Base-by-base conservation (phyloP, 2,797 vertebrate species). In the Sebastiscus albofasciatus region DNA sequence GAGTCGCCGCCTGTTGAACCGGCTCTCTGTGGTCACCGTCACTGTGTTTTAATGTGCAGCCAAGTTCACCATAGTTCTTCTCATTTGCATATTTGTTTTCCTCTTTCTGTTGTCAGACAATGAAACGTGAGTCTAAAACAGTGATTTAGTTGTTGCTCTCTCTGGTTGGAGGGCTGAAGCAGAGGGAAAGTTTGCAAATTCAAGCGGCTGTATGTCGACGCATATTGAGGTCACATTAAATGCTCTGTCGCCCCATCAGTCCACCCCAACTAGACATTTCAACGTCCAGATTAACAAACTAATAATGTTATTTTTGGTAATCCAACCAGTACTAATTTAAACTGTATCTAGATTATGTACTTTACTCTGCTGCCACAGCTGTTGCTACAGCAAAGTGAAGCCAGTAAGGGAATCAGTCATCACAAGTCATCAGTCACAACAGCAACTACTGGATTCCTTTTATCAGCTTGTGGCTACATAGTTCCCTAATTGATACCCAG, bases 401-500 rank as follows among this genome's bases (percentile, higher is more conserved):
- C 68, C 27, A 69, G 58, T 60, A 61, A 65, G 80, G 71, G 66
- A 49, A 80, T 42, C 42, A 58, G 60, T 75, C 69, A 79, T 72
- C 69, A 77, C 56, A 81, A 58, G 64, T 83, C 75, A 85, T 4
- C 26, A 33, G 72, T 75, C 66, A 67, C 56, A 71, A 2, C 36
- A 79, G 12, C 58, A 77, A 46, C 4, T 31, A 76, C 66, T 75
- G 62, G 29, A 69, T 82, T 82, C 62, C 22, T 81, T 76, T 77
- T 72, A 82, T 80, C 71, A 78, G 72, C 42, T 62, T 65, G 55
- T 1, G 59, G 68, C 36, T 20, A 27, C 59, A 56, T 22, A 36
- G 46, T 78, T 60, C 31, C 70, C 70, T 34, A 69, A 82, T 70
- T 56, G 78, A 87, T 69, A 68, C 13, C 60, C 67, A 56, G 74